A percentile compares a stretch with the other conserved stretches of the same genome.
phyloP scores from a whole-genome alignment of 2,797 vertebrate genomes.

The Emydoidea blandingii region DNA sequence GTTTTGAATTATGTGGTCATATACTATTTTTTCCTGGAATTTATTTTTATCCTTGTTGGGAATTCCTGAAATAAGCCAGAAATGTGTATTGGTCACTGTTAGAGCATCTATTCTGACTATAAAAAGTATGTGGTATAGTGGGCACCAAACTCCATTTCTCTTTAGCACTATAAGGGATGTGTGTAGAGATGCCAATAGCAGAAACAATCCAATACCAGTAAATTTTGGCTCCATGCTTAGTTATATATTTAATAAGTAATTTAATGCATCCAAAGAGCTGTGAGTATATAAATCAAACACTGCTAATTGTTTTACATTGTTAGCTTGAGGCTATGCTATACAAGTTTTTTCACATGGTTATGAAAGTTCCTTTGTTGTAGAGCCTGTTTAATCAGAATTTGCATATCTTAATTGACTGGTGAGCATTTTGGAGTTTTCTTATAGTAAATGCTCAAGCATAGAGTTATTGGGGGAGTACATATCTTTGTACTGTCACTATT shows the following conservation, averaged over 20 bases:
- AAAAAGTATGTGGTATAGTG: not conserved
- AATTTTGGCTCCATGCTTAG: fast-evolving
- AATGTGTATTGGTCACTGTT: not conserved
- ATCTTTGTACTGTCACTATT: not conserved
- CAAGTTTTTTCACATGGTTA: fast-evolving
- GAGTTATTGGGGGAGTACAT: not conserved
- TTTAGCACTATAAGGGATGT: not conserved
- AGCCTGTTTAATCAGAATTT: fast-evolving
- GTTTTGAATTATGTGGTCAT: not conserved
- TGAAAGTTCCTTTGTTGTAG: not conserved
- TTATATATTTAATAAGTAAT: no score
- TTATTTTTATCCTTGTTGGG: not conserved
- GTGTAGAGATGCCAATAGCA: fast-evolving
- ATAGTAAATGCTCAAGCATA: not conserved
- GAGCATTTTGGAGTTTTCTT: not conserved
- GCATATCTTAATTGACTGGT: fast-evolving
- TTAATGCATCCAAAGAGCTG: fast-evolving
- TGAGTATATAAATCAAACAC: fast-evolving
- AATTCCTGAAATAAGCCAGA: not conserved
- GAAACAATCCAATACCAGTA: fast-evolving
- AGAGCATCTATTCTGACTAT: not conserved
- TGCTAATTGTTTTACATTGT: fast-evolving
- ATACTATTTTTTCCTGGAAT: not conserved
- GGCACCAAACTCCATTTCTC: not conserved
- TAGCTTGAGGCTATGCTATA: fast-evolving